These are phyloP conservation scores for Chaenogobius annularis DNA, from an alignment of 2,113 vertebrate species.

Conservation along the genomic window DNA sequence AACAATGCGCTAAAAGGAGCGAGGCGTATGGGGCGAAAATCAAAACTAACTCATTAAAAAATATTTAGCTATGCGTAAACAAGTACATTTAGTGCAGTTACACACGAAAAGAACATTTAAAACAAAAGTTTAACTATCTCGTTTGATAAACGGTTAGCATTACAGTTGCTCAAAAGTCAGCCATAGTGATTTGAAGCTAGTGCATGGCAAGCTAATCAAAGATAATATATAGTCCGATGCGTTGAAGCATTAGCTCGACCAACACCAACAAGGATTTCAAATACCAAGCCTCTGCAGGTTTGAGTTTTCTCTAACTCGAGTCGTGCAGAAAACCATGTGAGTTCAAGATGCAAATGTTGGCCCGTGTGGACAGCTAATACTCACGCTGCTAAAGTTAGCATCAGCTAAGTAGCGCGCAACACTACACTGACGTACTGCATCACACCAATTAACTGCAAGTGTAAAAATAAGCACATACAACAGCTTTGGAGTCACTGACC, in stretches of 20 bases:
- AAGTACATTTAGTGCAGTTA: background rate
- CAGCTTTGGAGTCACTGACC: too few relatives aligned
- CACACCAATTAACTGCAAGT: background rate
- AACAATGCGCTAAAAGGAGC: background rate
- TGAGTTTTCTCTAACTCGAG: background rate
- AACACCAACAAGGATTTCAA: background rate
- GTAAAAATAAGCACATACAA: too few relatives aligned
- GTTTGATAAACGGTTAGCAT: background rate
- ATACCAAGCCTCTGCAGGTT: background rate
- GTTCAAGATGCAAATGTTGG: conserved; percentile 17
- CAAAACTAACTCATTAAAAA: background rate
- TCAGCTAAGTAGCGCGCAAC: conserved; percentile 33
- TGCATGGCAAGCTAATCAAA: conserved; percentile 18
- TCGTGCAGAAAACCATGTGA: background rate
- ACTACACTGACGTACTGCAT: conserved; percentile 3
- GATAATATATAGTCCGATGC: background rate
- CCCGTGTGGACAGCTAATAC: conserved; percentile 31
- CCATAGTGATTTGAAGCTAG: background rate
- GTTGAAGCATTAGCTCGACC: background rate
- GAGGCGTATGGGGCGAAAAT: background rate
- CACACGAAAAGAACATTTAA: background rate
- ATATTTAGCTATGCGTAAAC: background rate
- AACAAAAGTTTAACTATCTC: background rate
- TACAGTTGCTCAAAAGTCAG: conserved; percentile 7
- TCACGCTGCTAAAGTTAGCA: conserved; percentile 50